Evolutionary conservation across 2,797 vertebrate genomes (phyloP), one percentile per base, ranked within the genome.

Genomic region (Macrochelys suwanniensis): DNA sequence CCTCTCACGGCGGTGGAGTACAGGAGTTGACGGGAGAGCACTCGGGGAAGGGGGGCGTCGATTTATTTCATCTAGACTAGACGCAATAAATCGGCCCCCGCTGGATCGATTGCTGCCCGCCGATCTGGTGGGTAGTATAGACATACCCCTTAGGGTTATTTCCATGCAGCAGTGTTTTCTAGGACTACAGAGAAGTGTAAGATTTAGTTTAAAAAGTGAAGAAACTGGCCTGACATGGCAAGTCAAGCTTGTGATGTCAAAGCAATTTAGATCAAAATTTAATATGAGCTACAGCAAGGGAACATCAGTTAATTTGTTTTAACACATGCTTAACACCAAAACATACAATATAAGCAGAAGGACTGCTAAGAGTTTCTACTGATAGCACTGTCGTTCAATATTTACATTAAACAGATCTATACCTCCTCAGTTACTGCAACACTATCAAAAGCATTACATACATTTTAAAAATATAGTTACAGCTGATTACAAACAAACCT

Each of bases 401-500:
- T 31, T 5, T 92, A 61, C 6, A 5, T 17, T 3, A 53, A 83
- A 59, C 1, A 59, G 37, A 77, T 8, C 57, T 90, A 82, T 4
- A 10, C 54, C 47, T 59, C 54, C 12, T 54, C 12, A 79, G n/a
- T 33, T 85, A 89, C 3, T 76, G 33, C 57, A 23, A 88, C 90
- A 77, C 23, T 50, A 31, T 19, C 56, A 85, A 45, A 85, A 71
- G 51, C 19, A 68, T 49, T 1, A 13, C 88, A 13, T 5, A 28
- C 9, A 2, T 4, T 19, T 79, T 83, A 61, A 68, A 53, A 85
- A 56, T 37, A 1, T 0, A 33, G 50, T 51, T 56, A 59, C 47
- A 50, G 87, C 82, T 57, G 25, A 56, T 57, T 28, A 57, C 7
- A 91, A 90, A 97, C 98, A 98, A 95, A 99, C 99, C 99, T 99